A percentile compares a stretch with the other conserved stretches of the same genome.
phyloP scores from a whole-genome alignment of 2,113 vertebrate species.

The Chloebia gouldiae region DNA sequence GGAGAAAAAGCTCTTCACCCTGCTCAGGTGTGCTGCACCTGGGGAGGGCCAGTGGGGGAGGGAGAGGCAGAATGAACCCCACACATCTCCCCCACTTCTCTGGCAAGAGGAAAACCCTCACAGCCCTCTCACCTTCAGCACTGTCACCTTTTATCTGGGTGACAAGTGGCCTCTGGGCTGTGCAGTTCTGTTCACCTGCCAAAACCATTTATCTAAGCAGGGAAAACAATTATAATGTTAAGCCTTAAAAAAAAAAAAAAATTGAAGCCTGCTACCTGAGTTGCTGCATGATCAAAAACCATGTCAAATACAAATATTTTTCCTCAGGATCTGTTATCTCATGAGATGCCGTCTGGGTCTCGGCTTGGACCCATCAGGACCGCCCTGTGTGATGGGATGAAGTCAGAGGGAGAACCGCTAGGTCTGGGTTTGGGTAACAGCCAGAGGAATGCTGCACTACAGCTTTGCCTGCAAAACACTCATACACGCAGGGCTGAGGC shows the following conservation, averaged over 20 bases:
- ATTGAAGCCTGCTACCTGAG: slow-evolving; percentile 46
- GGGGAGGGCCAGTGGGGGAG: not conserved
- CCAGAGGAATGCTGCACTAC: not conserved
- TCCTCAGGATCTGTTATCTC: slow-evolving; percentile 59
- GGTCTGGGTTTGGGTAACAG: not conserved
- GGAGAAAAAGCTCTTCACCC: not conserved
- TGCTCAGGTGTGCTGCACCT: not conserved
- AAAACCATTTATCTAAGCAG: not conserved
- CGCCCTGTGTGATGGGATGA: slow-evolving; percentile 20
- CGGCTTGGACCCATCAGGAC: slow-evolving; percentile 62
- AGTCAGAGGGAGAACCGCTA: not conserved
- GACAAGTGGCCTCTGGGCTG: not conserved
- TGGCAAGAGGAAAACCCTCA: not conserved
- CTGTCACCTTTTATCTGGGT: not conserved
- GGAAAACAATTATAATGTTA: not conserved
- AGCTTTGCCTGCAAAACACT: not conserved
- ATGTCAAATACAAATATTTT: slow-evolving; percentile 69
- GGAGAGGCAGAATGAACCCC: not conserved
- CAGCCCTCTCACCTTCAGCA: not conserved
- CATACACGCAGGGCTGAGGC: rapidly evolving
- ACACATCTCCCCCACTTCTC: rapidly evolving
- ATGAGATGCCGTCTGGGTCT: slow-evolving; percentile 44
- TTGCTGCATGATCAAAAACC: slow-evolving; percentile 49
- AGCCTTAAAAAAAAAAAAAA: not conserved
- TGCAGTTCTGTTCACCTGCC: not conserved